Conservation (phyloP, 2,888 invertebrate genomes). For the Phengaris arion region DNA sequence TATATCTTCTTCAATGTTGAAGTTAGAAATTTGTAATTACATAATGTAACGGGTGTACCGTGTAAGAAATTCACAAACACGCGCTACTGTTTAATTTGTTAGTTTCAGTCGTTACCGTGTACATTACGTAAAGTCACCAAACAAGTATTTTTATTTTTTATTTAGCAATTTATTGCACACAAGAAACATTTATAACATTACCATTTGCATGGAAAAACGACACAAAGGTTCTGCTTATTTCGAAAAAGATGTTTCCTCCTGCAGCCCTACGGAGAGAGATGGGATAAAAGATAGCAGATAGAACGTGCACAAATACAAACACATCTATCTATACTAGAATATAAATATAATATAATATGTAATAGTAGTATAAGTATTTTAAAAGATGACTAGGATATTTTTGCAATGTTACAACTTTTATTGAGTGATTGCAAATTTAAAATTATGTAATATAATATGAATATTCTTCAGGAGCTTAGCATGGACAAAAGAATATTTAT, state of each 20-base stretch:
- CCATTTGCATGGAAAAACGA: too few species aligned
- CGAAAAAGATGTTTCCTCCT: too few species aligned
- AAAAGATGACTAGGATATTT: background rate
- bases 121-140: background rate
- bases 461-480: background rate
- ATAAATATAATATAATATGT: too few species aligned
- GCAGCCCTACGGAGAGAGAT: too few species aligned
- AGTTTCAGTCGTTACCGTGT: slow-evolving; percentile 28
- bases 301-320: too few species aligned
- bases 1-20: background rate
- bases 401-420: background rate
- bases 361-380: background rate
- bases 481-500: background rate
- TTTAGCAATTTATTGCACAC: too few species aligned
- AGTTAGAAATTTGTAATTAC: background rate
- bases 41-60: background rate
- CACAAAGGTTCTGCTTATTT: too few species aligned
- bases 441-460: too few species aligned
- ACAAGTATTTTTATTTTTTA: background rate
- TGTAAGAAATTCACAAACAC: background rate
- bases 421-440: background rate
- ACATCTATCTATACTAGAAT: too few species aligned
- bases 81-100: slow-evolving; percentile 6
- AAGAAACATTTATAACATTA: too few species aligned
- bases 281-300: too few species aligned